Evolutionary conservation across 2,113 vertebrate genomes (phyloP).

Genomic region (Rhabdornis inornatus): DNA sequence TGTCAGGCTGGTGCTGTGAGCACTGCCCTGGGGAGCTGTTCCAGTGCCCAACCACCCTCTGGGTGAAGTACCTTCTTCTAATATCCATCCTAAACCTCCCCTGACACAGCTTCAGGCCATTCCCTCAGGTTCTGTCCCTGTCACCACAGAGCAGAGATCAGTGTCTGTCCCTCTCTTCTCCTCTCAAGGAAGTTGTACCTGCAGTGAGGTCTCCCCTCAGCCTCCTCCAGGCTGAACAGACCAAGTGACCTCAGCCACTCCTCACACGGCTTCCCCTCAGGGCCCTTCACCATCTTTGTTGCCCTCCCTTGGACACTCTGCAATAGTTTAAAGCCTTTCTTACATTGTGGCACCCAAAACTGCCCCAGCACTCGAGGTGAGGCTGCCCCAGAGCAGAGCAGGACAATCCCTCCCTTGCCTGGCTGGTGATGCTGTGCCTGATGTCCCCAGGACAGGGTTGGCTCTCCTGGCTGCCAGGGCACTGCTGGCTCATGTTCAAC

Average conservation of each 20-base stretch:
- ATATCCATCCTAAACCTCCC: background rate
- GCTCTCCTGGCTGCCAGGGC: background rate
- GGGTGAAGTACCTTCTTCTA: background rate
- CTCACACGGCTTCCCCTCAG: too few relatives aligned
- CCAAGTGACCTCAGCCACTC: too few relatives aligned
- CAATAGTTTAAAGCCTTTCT: background rate
- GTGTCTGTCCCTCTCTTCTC: rapidly evolving
- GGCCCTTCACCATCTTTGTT: too few relatives aligned
- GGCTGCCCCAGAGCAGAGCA: background rate
- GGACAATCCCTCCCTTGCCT: background rate
- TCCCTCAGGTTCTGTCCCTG: background rate
- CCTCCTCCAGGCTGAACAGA: too few relatives aligned
- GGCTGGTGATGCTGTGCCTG: rapidly evolving
- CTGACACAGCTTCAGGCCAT: background rate
- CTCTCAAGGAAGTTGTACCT: background rate
- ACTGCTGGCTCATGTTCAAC: background rate
- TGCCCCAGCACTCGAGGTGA: background rate
- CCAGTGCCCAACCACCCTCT: background rate
- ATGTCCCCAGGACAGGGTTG: rapidly evolving
- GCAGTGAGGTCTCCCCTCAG: too few relatives aligned
- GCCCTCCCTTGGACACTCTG: too few relatives aligned
- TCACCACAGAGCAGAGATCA: background rate
- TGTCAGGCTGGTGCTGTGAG: background rate
- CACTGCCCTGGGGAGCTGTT: background rate
- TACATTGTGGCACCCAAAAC: rapidly evolving